Percentiles rank a stretch among this genome's conserved stretches.
These are phyloP conservation scores for Lampris incognitus DNA, from an alignment of 2,113 vertebrate species.

Conservation along the genomic window DNA sequence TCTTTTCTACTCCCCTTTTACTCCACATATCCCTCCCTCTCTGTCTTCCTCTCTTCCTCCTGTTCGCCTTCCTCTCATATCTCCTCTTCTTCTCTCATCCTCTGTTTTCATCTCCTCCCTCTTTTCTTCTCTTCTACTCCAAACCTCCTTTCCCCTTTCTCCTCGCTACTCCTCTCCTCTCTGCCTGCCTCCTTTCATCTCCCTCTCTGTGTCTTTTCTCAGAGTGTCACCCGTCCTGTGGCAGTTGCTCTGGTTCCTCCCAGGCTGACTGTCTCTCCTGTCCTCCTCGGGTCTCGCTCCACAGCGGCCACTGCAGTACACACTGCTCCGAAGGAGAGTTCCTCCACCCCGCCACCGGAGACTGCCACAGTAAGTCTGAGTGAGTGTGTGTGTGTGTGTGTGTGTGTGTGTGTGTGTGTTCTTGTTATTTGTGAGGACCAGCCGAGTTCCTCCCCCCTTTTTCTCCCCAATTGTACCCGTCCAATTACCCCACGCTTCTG, in stretches of 20 bases:
- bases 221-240: slow-evolving; percentile 76
- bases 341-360: slow-evolving; percentile 42
- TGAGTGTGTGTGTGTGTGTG: slow-evolving; percentile 14
- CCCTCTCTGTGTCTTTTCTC: neutral
- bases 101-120: neutral
- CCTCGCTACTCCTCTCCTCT: neutral
- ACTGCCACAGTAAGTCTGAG: slow-evolving; percentile 65
- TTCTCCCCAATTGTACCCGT: no score
- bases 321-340: slow-evolving; percentile 65
- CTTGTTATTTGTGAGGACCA: neutral
- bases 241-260: slow-evolving; percentile 63
- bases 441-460: no score
- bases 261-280: slow-evolving; percentile 75
- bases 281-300: slow-evolving; percentile 39
- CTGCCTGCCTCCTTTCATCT: neutral
- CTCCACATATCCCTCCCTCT: neutral
- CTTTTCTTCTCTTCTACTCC: neutral
- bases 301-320: slow-evolving; percentile 65
- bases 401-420: neutral
- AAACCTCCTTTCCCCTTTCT: neutral
- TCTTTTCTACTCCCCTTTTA: neutral
- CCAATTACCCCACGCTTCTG: no score
- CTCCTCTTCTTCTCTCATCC: neutral
- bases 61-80: neutral
- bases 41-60: neutral